These are phyloP conservation scores for Hyles lineata DNA, from an alignment of 2,888 invertebrate genomes.

Conservation along the genomic window DNA sequence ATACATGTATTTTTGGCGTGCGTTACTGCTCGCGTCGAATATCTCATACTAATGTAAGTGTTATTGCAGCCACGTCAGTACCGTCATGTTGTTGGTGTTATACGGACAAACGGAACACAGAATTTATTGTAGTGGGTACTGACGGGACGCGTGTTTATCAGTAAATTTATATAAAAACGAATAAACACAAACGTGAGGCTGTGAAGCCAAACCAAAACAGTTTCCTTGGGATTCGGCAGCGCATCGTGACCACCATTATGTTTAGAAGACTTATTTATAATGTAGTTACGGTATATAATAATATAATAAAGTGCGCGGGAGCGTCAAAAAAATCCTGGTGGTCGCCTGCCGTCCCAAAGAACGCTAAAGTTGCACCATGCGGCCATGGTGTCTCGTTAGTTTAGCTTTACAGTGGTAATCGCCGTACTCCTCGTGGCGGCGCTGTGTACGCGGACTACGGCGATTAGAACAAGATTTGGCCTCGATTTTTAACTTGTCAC, in stretches of 20 bases:
- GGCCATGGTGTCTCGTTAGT: constrained; percentile 80
- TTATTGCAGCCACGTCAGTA: constrained; percentile 17
- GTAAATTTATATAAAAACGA: constrained; percentile 62
- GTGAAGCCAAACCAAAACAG: constrained; percentile 77
- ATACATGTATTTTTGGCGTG: constrained; percentile 9
- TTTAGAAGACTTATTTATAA: constrained; percentile 31
- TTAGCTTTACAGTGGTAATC: constrained; percentile 63
- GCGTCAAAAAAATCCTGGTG: constrained; percentile 35
- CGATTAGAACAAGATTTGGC: constrained; percentile 69
- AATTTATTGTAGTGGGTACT: constrained; percentile 5
- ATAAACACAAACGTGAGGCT: constrained; percentile 67
- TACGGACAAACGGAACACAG: constrained; percentile 11
- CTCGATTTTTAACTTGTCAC: constrained; percentile 78
- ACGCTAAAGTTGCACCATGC: constrained; percentile 78
- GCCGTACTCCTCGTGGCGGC: constrained; percentile 57
- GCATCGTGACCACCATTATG: constrained; percentile 42
- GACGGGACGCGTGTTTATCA: constrained; percentile 9
- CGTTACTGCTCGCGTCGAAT: neutral
- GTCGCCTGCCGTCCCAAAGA: constrained; percentile 59
- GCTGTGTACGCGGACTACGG: constrained; percentile 51
- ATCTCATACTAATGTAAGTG: constrained; percentile 23
- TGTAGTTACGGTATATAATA: constrained; percentile 30
- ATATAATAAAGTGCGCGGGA: constrained; percentile 26
- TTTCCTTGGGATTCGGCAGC: constrained; percentile 56
- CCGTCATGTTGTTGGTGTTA: neutral